Evolutionary conservation across 2,797 vertebrate genomes (phyloP), one percentile per base, ranked within the genome.

Genomic region (Luscinia megarhynchos): DNA sequence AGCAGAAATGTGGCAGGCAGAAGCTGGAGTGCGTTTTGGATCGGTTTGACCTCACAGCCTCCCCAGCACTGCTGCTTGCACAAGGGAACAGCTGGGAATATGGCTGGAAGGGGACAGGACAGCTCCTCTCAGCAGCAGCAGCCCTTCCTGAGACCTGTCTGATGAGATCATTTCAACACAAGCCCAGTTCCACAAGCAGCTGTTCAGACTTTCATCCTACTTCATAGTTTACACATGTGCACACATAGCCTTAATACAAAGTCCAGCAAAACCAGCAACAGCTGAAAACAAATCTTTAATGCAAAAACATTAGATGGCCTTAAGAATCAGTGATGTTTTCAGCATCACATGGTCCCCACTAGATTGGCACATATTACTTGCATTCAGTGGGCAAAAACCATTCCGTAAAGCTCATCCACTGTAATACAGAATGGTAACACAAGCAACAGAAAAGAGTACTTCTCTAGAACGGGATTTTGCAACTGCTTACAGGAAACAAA

Each of bases 1-100:
- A 53, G 63, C 58, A 89, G 32, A 66, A 85, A 41, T 0, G 1
- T 3, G 2, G 36, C 63, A 45, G 15, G 4, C 15, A 55, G 69
- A 76, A 76, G 30, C 38, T 62, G 11, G 10, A 61, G 24, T 10
- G 6, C 3, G 21, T 74, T 95, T 86, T 67, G 69, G 20, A 15
- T 38, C 0, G 0, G 11, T 68, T 16, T 48, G 63, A 62, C 29
- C 43, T 34, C 45, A 17, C 2, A 5, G 62, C 8, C 2, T 3
- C 20, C 14, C 15, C n/a, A 76, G 41, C 26, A 38, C 26, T 58
- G 36, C 34, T 29, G 53, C 53, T 51, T 11, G 12, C 74, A 62
- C 18, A 41, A 34, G 32, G 17, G 10, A 46, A 45, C 22, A 79
- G 58, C 17, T 48, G 50, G 32, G 51, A 84, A 40, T 6, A 61